A percentile compares a stretch with the other conserved stretches of the same genome.
These are phyloP conservation scores for Nesometra sesokonis DNA, from an alignment of 35 echinoderm and acorn worm species.

Conservation along the genomic window DNA sequence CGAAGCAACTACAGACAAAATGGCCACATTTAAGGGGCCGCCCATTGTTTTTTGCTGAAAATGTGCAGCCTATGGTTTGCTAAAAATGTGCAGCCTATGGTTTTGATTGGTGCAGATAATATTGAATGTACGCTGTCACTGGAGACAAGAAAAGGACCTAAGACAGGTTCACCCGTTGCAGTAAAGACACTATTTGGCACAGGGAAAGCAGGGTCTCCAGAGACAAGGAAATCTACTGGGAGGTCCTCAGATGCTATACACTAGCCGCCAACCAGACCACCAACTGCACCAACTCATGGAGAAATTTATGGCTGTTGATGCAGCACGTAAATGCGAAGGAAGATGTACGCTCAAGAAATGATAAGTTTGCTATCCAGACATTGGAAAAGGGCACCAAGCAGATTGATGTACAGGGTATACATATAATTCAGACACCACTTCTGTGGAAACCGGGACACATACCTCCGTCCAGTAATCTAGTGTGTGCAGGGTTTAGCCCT, in stretches of 20 bases:
- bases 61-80: no score
- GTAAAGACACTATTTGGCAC: conserved; percentile 17
- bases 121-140: conserved; percentile 1
- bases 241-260: background rate
- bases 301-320: conserved; percentile 14
- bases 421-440: background rate
- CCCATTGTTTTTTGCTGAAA: background rate
- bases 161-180: background rate
- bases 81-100: no score
- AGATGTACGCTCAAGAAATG: background rate
- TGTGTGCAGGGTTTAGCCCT: background rate
- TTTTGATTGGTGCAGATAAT: conserved; percentile 10
- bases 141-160: background rate
- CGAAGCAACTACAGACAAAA: background rate
- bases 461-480: background rate
- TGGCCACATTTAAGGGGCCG: background rate
- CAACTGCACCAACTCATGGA: background rate
- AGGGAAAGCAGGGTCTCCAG: background rate
- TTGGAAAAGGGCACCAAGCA: background rate
- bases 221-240: background rate
- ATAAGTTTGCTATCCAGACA: background rate
- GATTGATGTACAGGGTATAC: background rate
- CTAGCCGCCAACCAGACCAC: background rate
- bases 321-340: background rate
- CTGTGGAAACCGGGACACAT: background rate